Base-by-base conservation (phyloP, 2,888 invertebrate species). In the Himalopsyche anomala region DNA sequence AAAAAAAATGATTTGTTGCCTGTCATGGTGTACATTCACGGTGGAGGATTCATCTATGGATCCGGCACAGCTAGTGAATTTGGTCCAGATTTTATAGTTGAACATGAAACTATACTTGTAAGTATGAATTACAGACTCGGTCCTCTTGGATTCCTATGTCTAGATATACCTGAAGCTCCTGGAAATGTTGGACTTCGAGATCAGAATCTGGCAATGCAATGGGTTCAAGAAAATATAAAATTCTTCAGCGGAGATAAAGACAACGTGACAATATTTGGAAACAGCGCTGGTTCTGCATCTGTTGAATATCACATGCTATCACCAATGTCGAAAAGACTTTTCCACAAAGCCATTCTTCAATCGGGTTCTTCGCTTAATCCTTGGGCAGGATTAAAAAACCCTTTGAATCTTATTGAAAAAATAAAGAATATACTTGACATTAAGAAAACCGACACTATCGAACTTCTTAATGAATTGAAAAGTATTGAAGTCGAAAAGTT, bases 341-440 rank as follows among this genome's bases (percentile, higher is more conserved):
- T 87, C 62, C 84, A 86, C 17, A 85, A 87, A 83, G 87, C 85
- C 2, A 88, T 87, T 28, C 38, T 87, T 28, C 84, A 88, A 62
- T 87, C 87, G 15, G 88, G 88, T 15, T 81, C 87, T 17, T n/a
- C 56, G 28, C 74, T 88, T 9, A 84, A 81, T 83, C 84, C 84
- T 2, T 88, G 88, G 88, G 84, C 82, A 11, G 92, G 92, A 62
- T 93, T 92, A 62, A 62, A 79, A 45, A 80, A 56, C 2, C 86
- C 86, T 5, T 12, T 74, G 6, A 42, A 82, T 12, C 40, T 84
- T 11, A 79, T 69, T 5, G 19, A 83, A 45, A 86, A 81, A 56
- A n/a, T 86, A 4, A 54, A 19, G 36, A 82, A 45, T 42, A 19
- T 42, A 19, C 55, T 86, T 2, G 55, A 54, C 0, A 69, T 83